Evolutionary conservation across 2,797 vertebrate species (phyloP).

Genomic region (Phoebastria nigripes): DNA sequence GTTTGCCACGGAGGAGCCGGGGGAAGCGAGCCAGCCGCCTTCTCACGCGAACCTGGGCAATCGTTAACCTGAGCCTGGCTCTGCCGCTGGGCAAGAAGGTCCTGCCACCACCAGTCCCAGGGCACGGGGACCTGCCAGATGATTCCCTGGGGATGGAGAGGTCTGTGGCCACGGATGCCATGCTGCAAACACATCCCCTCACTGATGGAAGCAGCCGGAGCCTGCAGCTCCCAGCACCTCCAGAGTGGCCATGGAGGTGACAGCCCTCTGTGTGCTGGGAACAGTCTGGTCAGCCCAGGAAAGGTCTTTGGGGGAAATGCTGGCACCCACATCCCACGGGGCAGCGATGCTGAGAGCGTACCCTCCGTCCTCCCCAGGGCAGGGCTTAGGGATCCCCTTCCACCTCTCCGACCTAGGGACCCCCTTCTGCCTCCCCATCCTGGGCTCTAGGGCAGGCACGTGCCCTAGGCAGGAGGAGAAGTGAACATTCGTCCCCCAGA

Average conservation of each 20-base stretch:
- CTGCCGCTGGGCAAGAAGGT: background rate
- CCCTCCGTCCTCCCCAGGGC: background rate
- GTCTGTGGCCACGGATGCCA: fast-evolving
- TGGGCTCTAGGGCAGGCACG: background rate
- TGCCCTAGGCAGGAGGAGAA: background rate
- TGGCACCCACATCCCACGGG: background rate
- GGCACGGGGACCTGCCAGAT: fast-evolving
- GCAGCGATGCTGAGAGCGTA: fast-evolving
- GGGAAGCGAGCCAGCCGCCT: constrained; percentile 29
- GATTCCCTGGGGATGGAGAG: background rate
- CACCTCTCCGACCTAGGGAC: background rate
- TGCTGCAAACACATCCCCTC: background rate
- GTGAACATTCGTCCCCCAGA: background rate
- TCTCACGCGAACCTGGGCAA: constrained; percentile 65
- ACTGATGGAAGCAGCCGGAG: background rate
- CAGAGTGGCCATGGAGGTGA: fast-evolving
- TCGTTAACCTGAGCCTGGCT: constrained; percentile 55
- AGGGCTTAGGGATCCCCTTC: background rate
- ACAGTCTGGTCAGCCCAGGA: background rate
- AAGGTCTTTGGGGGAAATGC: background rate
- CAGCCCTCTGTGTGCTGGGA: background rate
- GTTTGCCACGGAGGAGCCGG: background rate
- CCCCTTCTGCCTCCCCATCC: background rate
- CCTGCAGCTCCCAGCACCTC: background rate
- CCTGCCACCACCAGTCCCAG: background rate